Base-by-base conservation (phyloP, 1,140 invertebrate species). In the Macrocentrus cingulum region DNA sequence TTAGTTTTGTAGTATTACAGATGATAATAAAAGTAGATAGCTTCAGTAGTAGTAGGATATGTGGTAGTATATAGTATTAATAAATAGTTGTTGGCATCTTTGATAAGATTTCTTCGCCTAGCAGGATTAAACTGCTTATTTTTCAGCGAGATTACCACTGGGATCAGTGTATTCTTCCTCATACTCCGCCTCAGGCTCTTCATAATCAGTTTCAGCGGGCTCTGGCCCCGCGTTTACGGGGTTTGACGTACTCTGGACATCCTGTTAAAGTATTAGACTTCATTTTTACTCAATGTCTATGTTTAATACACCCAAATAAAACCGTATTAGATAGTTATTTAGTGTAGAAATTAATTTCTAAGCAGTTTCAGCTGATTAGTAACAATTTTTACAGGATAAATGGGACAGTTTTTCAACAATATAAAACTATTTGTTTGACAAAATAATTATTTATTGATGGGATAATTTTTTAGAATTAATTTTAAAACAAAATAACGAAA, bases 161-260 rank as follows among this genome's bases (percentile, higher is more conserved):
- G 69, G 70, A 25, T 80, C 78, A 59, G 72, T 56, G 62, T 76
- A 74, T 8, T 78, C 77, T 13, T 78, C 77, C 13, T 77, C 77
- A 64, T 77, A 69, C 1, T 80, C 77, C 22, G 75, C 76, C 20
- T 74, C 76, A 15, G 66, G 69, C 9, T 75, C 74, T 9, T 79
- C 78, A 56, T 80, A 79, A 61, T 80, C 76, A 37, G 76, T 79
- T 61, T 80, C 78, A 13, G 77, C 77, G 15, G 76, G 76, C 52
- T 80, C 77, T n/a, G 78, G 75, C 59, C 71, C 77, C n/a, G 75
- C 78, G 58, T 69, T 64, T 37, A 68, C 56, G 20, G 76, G 64
- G 51, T 65, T 60, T 22, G 69, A 62, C 32, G 77, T 75, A 60
- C 76, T 77, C 66, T 70, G 68, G 48, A 70, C 61, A 45, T 73